Base-by-base conservation (phyloP, 2,888 invertebrate species). In the Cyrtodaria siliqua region DNA sequence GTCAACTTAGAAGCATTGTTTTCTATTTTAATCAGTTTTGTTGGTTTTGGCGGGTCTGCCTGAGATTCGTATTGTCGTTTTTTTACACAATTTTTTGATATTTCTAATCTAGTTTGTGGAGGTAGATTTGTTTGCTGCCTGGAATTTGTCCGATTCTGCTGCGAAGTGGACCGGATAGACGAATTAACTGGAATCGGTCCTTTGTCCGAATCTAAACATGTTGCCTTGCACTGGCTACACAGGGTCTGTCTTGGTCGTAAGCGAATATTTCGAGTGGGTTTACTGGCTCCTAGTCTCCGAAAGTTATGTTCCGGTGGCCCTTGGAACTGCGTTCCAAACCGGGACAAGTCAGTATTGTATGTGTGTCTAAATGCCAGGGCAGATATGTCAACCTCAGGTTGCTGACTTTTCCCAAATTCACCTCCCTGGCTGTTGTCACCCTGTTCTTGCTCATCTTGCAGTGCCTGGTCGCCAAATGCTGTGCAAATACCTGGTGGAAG, bases 151-250 rank as follows among this genome's bases (percentile, higher is more conserved):
- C 27, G 23, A 20, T 61, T 60, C 24, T 27, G 26, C 26, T 53
- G 44, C n/a, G 20, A 9, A 6, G n/a, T 40, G 50, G 55, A 16
- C 38, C 33, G 55, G 20, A 27, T 26, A 16, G 61, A 50, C 26
- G 77, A 53, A 44, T 56, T 67, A 2, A 80, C 44, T 27, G 74
- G 70, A 49, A 79, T 52, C 49, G 82, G 68, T n/a, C 82, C 82
- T 75, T 86, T 83, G 3, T 85, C 92, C 1, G 92, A 92, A 69
- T 95, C 95, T 84, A 95, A 94, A 86, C 95, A 94, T n/a, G 94
- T 94, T 62, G 96, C 96, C 92, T 96, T 95, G 92, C 97, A 97
- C 92, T 97, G 97, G 60, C 96, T 96, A 94, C 97, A 97, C 72
- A 97, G 93, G 24, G 97, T 97, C 93, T 97, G 97, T 64, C 97